These are phyloP conservation scores for Chelonia mydas DNA, from an alignment of 2,797 vertebrate genomes.

Conservation along the genomic window DNA sequence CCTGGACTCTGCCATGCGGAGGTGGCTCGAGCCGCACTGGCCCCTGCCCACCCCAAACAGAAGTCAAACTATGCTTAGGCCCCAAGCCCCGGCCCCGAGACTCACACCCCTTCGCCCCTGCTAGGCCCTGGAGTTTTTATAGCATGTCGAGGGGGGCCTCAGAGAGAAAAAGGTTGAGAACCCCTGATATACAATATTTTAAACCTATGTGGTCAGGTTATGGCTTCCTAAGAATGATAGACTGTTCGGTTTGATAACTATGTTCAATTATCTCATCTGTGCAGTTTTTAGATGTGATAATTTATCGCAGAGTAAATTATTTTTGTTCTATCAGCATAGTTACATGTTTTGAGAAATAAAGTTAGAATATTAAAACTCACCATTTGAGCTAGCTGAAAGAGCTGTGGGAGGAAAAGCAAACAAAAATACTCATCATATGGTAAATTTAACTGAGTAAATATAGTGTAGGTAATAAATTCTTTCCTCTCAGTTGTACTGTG, in stretches of 20 bases:
- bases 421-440: background rate
- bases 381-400: slow-evolving; percentile 89
- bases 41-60: too few species aligned
- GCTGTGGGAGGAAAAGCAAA: slow-evolving; percentile 80
- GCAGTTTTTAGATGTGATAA: background rate
- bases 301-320: background rate
- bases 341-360: background rate
- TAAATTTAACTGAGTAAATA: background rate
- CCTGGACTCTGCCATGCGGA: too few species aligned
- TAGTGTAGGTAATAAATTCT: background rate
- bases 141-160: too few species aligned
- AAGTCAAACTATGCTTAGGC: too few species aligned
- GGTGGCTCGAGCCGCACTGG: too few species aligned
- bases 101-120: rapidly evolving
- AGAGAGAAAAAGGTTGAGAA: too few species aligned
- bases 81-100: too few species aligned
- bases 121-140: too few species aligned
- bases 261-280: background rate
- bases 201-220: background rate
- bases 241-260: background rate
- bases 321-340: background rate
- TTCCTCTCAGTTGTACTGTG: background rate
- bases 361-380: slow-evolving; percentile 83
- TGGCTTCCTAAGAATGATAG: background rate
- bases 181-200: background rate